Evolutionary conservation across 2,797 vertebrate genomes (phyloP), one percentile per base, ranked within the genome.

Genomic region (Anguilla anguilla): DNA sequence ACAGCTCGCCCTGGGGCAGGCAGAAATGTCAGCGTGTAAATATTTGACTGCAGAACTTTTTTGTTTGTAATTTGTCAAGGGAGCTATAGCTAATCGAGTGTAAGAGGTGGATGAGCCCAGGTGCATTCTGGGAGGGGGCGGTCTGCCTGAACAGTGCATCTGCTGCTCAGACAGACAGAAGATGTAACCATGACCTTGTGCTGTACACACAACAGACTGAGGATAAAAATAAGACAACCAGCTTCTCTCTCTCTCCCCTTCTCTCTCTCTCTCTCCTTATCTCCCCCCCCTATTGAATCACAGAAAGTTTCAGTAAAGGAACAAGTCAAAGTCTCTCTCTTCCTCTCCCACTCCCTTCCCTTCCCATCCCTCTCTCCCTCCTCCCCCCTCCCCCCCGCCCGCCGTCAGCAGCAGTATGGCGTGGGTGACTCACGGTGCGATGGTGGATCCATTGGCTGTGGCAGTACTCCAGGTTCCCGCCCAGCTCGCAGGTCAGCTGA

Each of bases 391-490:
- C 59, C 0, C 3, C 59, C 59, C 59, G 11, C 15, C 57, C 57
- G 2, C 22, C 59, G 0, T 9, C 61, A 61, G 59, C 22, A 11
- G 51, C 0, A 0, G 51, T 53, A 53, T 9, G 51, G 11, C 11
- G 7, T 0, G n/a, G 55, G 57, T 53, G 1, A 95, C 98, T 97
- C 93, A 99, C 98, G 0, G 97, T 98, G 79, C 97, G 95, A 92
- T 99, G 98, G 74, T 97, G 98, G 88, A 99, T 97, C 98, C 98
- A 98, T 88, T 98, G 98, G 88, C 96, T 97, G 92, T 99, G 97
- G 87, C 95, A 96, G 83, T 98, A 99, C 85, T 98, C 97, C 94
- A 99, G 93, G 85, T 93, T 97, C 55, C 98, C 98, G 72, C 98
- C 98, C 6, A 99, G 93, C 88, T 99, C 98, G 83, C 92, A 94